Evolutionary conservation across 2,113 vertebrate species (phyloP), one percentile per base, ranked within the genome.

Genomic region (Aplodontia rufa): DNA sequence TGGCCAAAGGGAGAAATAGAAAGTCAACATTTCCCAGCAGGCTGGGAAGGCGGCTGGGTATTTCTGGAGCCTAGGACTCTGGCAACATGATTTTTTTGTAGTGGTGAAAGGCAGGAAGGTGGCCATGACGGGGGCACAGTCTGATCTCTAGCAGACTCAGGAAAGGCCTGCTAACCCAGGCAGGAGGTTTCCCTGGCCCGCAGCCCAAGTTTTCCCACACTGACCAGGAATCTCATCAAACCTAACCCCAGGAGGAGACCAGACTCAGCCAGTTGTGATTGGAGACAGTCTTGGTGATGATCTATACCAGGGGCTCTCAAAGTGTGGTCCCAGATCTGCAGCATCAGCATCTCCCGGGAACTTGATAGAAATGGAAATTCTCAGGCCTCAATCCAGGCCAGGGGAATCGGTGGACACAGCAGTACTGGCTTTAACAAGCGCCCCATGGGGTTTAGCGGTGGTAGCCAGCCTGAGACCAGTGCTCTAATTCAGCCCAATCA

Each of bases 1-100:
- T 85, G 96, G 91, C 97, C 35, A 87, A 93, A 58, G 64, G 37
- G 72, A n/a, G 51, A 89, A 94, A 68, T 22, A 92, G 89, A 96
- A 95, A 96, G 87, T 97, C 53, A 66, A 84, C 92, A 45, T 96
- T 90, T 90, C 97, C 89, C 93, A 81, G 11, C 53, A 87, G 58
- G 26, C 96, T 87, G 75, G 47, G 86, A 93, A 92, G 72, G 90
- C 9, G 45, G 51, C 75, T 87, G 28, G 51, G 81, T 95, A 72
- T 91, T 95, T 97, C 93, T 97, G 91, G 75, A 96, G 89, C 55
- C 76, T 20, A 16, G n/a, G 53, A 79, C 79, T 96, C 62, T 66
- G 79, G 82, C 84, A 60, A 83, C 93, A 83, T 1, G 6, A 87
- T 80, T 87, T 80, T 87, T 90, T 95, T 68, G 42, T 87, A 83